Evolutionary conservation across 2,797 vertebrate genomes (phyloP).

Genomic region (Okamejei kenojei): DNA sequence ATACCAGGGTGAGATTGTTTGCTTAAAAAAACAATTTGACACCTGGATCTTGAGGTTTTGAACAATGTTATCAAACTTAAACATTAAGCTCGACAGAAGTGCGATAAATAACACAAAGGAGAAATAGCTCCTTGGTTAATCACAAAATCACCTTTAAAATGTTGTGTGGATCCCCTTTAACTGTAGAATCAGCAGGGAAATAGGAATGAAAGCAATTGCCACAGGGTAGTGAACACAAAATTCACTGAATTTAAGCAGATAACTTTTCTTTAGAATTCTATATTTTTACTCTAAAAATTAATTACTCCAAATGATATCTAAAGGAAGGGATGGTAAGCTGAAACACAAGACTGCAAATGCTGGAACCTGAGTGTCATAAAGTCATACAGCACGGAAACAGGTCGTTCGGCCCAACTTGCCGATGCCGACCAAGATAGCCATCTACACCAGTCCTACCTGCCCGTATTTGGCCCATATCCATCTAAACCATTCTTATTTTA

Average conservation of each 20-base stretch:
- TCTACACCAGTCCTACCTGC: too few relatives aligned
- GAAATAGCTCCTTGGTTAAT: background rate
- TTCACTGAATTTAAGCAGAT: background rate
- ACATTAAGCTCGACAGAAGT: background rate
- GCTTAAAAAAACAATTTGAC: slow-evolving; percentile 9
- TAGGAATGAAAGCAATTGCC: background rate
- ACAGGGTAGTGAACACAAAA: background rate
- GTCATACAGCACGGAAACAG: too few relatives aligned
- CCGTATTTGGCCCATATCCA: too few relatives aligned
- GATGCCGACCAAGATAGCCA: too few relatives aligned
- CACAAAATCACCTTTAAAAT: background rate
- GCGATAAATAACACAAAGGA: background rate
- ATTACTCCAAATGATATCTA: background rate
- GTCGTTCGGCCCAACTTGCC: too few relatives aligned
- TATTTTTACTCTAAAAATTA: background rate
- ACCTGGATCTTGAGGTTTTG: background rate
- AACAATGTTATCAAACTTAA: slow-evolving; percentile 1
- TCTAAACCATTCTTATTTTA: too few relatives aligned
- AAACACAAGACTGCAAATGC: too few relatives aligned
- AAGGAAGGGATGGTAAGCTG: background rate
- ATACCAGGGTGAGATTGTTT: background rate
- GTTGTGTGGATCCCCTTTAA: background rate
- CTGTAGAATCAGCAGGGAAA: background rate
- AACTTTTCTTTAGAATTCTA: background rate
- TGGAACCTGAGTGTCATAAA: too few relatives aligned